A percentile compares a stretch with the other conserved stretches of the same genome.
These are phyloP conservation scores for Peromyscus californicus DNA, from an alignment of 2,113 vertebrate species.

Conservation along the genomic window DNA sequence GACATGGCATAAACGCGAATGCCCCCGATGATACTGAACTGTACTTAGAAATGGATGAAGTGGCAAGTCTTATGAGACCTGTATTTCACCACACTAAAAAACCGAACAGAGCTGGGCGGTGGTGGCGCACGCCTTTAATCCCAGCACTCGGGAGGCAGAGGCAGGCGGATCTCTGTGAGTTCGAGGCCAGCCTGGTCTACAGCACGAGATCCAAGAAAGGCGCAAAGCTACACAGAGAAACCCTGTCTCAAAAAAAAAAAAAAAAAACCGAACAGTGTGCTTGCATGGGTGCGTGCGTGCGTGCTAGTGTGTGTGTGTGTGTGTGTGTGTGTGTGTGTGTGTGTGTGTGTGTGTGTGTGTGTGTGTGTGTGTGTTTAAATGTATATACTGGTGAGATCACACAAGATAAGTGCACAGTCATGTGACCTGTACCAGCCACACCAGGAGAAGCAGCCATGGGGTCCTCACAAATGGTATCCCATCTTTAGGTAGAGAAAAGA, in stretches of 20 bases:
- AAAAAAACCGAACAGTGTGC: neutral
- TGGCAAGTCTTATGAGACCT: neutral
- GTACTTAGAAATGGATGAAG: neutral
- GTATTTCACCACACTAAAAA: neutral
- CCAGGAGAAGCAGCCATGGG: accelerated
- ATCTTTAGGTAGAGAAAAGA: neutral
- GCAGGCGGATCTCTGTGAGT: too few relatives aligned
- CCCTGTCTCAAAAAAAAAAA: too few relatives aligned
- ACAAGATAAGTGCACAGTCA: accelerated
- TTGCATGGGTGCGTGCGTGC: accelerated
- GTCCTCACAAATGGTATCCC: neutral
- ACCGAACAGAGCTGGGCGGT: neutral
- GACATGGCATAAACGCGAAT: accelerated
- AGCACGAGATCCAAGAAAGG: too few relatives aligned
- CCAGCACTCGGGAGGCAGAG: too few relatives aligned
- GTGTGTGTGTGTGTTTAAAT: neutral
- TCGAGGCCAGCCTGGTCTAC: too few relatives aligned
- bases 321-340: too few relatives aligned
- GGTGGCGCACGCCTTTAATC: too few relatives aligned
- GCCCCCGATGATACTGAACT: too few relatives aligned
- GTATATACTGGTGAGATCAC: neutral
- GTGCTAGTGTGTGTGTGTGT: neutral
- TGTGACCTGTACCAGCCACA: accelerated
- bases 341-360: neutral
- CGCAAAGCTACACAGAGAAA: too few relatives aligned